Evolutionary conservation across 2,888 invertebrate genomes (phyloP), one percentile per base, ranked within the genome.

Genomic region (Crioceris asparagi): DNA sequence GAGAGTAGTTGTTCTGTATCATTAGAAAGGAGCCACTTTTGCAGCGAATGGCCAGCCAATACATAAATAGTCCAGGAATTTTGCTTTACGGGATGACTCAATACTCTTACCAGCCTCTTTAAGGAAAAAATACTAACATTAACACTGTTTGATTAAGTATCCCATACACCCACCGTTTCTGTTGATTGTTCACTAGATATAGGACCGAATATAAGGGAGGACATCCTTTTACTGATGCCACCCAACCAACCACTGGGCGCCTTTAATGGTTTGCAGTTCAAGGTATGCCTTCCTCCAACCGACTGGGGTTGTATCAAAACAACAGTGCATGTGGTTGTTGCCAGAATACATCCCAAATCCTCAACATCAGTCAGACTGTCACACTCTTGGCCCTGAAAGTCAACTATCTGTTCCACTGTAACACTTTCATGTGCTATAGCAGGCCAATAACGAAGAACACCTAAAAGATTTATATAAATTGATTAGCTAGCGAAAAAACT

Each of bases 271-370:
- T 77, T 72, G 49, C 80, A 83, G 1, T 66, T 59, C 36, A 86
- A 70, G 3, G 72, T 71, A 50, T 82, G 77, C 17, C 83, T 75
- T 0, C 85, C 84, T 0, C 85, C 85, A 41, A 75, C 74, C 49
- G 64, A 58, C 33, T 69, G 38, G 6, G 79, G 70, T 47, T 79
- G 75, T 3, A 86, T 67, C 17, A 84, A 67, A 1, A 88, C 78
- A 18, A 92, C 72, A 1, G 86, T 88, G 55, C 90, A 88, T 0
- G 93, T 92, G 0, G 93, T 93, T 8, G 93, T 94, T 1, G 88
- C 87, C 32, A 93, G 69, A 48, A 93, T 72, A 54, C 88, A 83
- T 1, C 87, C 87, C 6, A 27, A 14, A 32, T 79, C 70, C 0
- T 77, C 74, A 32, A 80, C 67, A 45, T 75, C 74, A 2, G 77